These are phyloP conservation scores for Monomorium pharaonis DNA, from an alignment of 1,140 invertebrate genomes.

Conservation along the genomic window DNA sequence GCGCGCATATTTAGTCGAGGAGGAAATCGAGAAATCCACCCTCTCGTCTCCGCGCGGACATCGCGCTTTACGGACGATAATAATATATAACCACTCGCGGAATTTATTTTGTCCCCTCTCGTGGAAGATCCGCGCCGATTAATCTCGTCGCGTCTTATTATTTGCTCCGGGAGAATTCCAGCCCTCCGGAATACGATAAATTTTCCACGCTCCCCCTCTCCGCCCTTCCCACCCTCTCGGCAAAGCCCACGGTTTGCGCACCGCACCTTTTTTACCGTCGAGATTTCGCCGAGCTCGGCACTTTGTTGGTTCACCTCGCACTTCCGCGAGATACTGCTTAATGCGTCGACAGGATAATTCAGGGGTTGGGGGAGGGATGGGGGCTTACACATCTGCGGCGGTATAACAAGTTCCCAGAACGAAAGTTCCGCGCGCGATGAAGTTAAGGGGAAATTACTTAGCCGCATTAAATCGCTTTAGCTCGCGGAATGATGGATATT, in stretches of 20 bases:
- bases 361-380: too few relatives aligned
- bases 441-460: constrained; percentile 61
- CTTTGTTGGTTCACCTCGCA: constrained; percentile 50
- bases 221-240: not conserved
- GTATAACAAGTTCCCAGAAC: constrained; percentile 54
- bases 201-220: constrained; percentile 17
- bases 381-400: constrained; percentile 51
- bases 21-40: not conserved
- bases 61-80: not conserved
- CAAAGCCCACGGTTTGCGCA: not conserved
- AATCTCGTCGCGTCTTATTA: not conserved
- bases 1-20: not conserved
- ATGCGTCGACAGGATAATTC: constrained; percentile 62
- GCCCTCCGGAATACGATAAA: constrained; percentile 3
- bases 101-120: not conserved
- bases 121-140: not conserved
- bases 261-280: constrained; percentile 4
- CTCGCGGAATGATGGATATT: constrained; percentile 50
- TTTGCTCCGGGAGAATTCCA: not conserved
- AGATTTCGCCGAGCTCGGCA: constrained; percentile 41
- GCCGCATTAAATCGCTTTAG: constrained; percentile 55
- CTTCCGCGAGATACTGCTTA: constrained; percentile 37
- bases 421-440: constrained; percentile 51
- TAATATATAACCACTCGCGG: not conserved
- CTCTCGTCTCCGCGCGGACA: not conserved